Evolutionary conservation across 2,113 vertebrate genomes (phyloP).

Genomic region (Pelodiscus sinensis): DNA sequence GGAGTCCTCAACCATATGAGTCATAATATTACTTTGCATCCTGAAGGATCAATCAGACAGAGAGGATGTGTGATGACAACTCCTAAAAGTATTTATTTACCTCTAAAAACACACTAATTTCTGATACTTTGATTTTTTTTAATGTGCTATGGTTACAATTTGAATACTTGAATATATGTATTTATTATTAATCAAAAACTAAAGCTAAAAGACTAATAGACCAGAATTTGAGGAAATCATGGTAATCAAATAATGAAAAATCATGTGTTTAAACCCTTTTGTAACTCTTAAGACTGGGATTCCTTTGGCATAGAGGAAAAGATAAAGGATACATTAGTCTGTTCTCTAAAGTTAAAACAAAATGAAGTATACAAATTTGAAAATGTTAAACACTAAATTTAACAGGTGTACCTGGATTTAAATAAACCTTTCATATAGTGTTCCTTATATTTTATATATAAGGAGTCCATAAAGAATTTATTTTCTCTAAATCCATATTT

Average conservation of each 20-base stretch:
- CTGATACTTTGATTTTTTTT: not conserved
- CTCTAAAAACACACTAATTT: not conserved
- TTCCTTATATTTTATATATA: not conserved
- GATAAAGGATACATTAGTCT: not conserved
- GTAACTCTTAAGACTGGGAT: not conserved
- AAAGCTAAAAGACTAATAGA: not conserved
- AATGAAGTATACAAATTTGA: not conserved
- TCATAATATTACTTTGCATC: not conserved
- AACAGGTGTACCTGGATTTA: not conserved
- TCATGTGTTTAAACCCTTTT: not conserved
- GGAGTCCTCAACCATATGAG: not conserved
- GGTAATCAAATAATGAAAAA: not conserved
- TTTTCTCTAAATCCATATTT: constrained; percentile 9
- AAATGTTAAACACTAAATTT: not conserved
- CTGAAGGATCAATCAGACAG: not conserved
- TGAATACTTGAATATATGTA: not conserved
- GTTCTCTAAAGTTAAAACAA: not conserved
- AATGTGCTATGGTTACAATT: not conserved
- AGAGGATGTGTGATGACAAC: not conserved
- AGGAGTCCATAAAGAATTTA: not conserved
- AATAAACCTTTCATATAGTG: not conserved
- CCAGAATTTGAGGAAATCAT: not conserved
- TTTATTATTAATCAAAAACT: not conserved
- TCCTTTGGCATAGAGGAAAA: not conserved
- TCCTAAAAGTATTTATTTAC: not conserved